Evolutionary conservation across 2,888 invertebrate genomes (phyloP).

Genomic region (Diogma glabrata): DNA sequence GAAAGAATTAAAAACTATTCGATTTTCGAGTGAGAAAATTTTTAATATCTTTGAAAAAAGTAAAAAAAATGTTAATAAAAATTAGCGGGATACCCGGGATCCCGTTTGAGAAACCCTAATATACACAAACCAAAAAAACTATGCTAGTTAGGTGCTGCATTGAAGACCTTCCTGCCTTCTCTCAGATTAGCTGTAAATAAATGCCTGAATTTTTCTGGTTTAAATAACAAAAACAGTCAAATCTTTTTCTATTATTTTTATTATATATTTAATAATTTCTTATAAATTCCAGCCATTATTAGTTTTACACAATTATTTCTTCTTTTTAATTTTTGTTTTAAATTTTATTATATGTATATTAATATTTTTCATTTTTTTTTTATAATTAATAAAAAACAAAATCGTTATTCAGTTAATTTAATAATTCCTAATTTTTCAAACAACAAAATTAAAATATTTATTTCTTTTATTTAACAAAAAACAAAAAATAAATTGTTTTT

Average conservation of each 20-base stretch:
- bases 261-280: constrained; percentile 10
- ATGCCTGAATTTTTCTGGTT: background rate
- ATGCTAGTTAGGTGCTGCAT: too few relatives aligned
- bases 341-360: constrained; percentile 7
- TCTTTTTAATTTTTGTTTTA: constrained; percentile 11
- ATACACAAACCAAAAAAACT: too few relatives aligned
- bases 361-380: constrained; percentile 8
- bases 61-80: too few relatives aligned
- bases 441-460: constrained; percentile 1
- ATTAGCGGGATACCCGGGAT: too few relatives aligned
- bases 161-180: too few relatives aligned
- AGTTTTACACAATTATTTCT: constrained; percentile 18
- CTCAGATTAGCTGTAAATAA: too few relatives aligned
- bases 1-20: too few relatives aligned
- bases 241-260: too few relatives aligned
- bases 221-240: too few relatives aligned
- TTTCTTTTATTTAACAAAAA: constrained; percentile 1
- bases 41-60: too few relatives aligned
- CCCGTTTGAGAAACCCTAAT: too few relatives aligned
- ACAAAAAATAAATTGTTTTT: background rate
- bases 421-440: background rate
- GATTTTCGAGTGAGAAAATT: too few relatives aligned
- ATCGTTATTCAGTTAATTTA: constrained; percentile 4
- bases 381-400: constrained; percentile 10
- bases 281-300: constrained; percentile 18